These are phyloP conservation scores for Lepetodrilus schrolli DNA, from an alignment of 2,888 invertebrate genomes.

Conservation along the genomic window DNA sequence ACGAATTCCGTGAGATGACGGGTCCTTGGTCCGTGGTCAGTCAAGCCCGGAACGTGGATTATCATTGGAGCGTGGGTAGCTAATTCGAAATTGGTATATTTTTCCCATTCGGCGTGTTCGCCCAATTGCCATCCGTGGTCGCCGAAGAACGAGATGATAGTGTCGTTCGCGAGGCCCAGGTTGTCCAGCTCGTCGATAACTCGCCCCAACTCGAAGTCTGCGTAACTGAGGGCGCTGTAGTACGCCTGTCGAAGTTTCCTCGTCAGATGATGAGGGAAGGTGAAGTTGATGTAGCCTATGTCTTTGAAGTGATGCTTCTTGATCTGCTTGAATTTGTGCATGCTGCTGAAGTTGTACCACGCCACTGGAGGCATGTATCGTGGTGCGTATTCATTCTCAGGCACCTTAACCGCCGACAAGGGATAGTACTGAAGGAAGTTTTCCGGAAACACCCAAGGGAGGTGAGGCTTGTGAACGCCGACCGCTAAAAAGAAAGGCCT, in stretches of 20 bases:
- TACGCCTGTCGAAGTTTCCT: constrained; percentile 42
- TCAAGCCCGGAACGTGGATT: constrained; percentile 48
- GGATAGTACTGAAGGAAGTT: neutral
- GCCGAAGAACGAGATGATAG: constrained; percentile 46
- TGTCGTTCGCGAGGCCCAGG: constrained; percentile 42
- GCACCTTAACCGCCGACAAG: neutral
- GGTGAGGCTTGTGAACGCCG: neutral
- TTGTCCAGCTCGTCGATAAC: constrained; percentile 45
- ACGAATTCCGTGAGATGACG: constrained; percentile 49
- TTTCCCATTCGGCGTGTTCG: constrained; percentile 51
- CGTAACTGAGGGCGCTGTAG: constrained; percentile 43
- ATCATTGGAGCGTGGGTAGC: constrained; percentile 59
- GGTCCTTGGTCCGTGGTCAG: constrained; percentile 40
- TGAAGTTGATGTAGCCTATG: neutral
- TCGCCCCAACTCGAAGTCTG: constrained; percentile 47
- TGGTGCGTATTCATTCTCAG: neutral
- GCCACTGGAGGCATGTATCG: neutral
- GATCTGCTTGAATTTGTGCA: neutral
- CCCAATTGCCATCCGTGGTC: constrained; percentile 54
- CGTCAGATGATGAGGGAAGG: neutral
- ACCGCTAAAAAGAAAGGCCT: neutral
- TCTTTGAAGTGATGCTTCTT: neutral
- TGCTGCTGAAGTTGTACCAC: neutral
- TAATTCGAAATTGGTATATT: constrained; percentile 58
- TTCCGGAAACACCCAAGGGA: neutral